phyloP scores from a whole-genome alignment of 2,888 invertebrate species.

The Leptura quadrifasciata region DNA sequence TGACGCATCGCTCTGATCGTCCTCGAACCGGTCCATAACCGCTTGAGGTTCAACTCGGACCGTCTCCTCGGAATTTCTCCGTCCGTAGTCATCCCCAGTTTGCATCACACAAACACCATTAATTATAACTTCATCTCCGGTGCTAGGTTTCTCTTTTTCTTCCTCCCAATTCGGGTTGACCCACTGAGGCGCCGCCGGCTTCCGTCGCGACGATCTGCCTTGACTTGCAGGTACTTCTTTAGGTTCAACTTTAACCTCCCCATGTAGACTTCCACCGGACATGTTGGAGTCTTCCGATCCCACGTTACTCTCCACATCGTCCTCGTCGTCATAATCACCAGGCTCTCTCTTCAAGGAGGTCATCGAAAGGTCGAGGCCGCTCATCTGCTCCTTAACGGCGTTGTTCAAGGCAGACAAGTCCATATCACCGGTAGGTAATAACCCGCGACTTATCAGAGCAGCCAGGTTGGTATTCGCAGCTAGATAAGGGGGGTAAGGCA shows the following conservation, averaged over 20 bases:
- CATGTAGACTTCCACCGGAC: slow-evolving; percentile 74
- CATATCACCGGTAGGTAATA: slow-evolving; percentile 79
- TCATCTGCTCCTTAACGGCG: slow-evolving; percentile 83
- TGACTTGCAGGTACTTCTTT: slow-evolving; percentile 71
- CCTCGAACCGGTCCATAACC: slow-evolving; percentile 79
- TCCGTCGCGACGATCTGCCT: slow-evolving; percentile 83
- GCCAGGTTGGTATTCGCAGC: slow-evolving; percentile 86
- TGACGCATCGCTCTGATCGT: slow-evolving; percentile 75
- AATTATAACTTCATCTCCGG: slow-evolving; percentile 89
- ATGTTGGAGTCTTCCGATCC: slow-evolving; percentile 81
- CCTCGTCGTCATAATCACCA: slow-evolving; percentile 87
- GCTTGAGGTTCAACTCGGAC: slow-evolving; percentile 87
- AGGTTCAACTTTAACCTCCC: slow-evolving; percentile 78
- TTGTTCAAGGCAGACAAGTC: slow-evolving; percentile 75
- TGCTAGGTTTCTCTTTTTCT: slow-evolving; percentile 76
- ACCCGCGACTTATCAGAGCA: slow-evolving; percentile 83
- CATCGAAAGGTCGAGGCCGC: slow-evolving; percentile 92
- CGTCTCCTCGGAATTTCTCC: slow-evolving; percentile 79
- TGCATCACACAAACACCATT: slow-evolving; percentile 96
- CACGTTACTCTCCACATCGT: slow-evolving; percentile 85
- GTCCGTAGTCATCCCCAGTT: slow-evolving; percentile 85
- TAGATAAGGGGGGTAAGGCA: slow-evolving; percentile 87
- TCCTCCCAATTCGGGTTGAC: slow-evolving; percentile 96
- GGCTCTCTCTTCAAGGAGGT: slow-evolving; percentile 86
- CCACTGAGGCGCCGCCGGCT: slow-evolving; percentile 98